Conservation (phyloP, 92 coral and sea anemone genomes). For the Virgularia gustaviana region DNA sequence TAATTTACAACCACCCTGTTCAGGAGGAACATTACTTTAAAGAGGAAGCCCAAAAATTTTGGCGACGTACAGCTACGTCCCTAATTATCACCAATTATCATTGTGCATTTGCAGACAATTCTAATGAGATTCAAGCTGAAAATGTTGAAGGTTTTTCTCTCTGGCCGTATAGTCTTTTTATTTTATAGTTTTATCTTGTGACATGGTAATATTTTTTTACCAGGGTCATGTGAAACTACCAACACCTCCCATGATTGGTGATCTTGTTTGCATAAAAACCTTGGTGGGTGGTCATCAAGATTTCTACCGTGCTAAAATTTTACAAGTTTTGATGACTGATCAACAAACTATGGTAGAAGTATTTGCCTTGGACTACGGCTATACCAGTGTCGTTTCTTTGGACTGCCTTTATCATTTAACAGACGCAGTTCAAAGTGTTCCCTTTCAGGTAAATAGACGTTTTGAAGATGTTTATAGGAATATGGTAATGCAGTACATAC, state of each 20-base stretch:
- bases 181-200: not conserved
- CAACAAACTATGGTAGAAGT: constrained; percentile 51
- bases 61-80: too few relatives aligned
- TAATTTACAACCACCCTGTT: too few relatives aligned
- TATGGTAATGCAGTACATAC: too few relatives aligned
- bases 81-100: too few relatives aligned
- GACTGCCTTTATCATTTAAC: constrained; percentile 22
- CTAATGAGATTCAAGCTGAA: too few relatives aligned
- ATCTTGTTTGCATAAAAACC: constrained; percentile 58
- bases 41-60: too few relatives aligned
- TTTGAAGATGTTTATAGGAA: too few relatives aligned
- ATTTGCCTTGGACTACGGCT: constrained; percentile 89
- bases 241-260: constrained; percentile 62
- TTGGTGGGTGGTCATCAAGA: constrained; percentile 66
- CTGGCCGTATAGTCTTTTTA: not conserved
- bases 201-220: not conserved
- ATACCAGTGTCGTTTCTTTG: constrained; percentile 53
- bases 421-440: not conserved
- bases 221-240: constrained; percentile 15
- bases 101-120: too few relatives aligned
- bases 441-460: constrained; percentile 35
- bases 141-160: too few relatives aligned
- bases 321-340: constrained; percentile 40
- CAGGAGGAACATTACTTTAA: too few relatives aligned
- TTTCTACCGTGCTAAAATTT: constrained; percentile 59